Evolutionary conservation across 1,140 invertebrate species (phyloP).

Genomic region (Olivierus martensii): DNA sequence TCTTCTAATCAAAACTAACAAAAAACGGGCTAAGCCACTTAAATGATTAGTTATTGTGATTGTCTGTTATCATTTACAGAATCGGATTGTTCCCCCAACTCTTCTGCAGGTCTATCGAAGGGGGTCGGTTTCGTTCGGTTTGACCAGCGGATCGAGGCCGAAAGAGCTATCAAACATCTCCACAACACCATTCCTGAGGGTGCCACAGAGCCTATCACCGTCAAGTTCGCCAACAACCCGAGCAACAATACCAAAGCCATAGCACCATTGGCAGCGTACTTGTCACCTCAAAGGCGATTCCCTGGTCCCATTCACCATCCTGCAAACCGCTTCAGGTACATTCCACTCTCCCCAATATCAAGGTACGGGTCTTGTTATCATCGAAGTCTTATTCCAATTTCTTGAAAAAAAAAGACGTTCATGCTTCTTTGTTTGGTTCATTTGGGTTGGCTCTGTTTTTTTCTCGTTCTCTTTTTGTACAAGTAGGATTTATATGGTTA

Average conservation of each 20-base stretch:
- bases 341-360: slow-evolving; percentile 48
- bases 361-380: slow-evolving; percentile 30
- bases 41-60: no score
- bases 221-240: slow-evolving; percentile 99
- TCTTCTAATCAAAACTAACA: no score
- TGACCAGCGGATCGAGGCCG: slow-evolving; percentile 93
- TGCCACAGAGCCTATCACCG: slow-evolving; percentile 91
- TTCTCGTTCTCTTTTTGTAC: no score
- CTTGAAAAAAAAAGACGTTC: no score
- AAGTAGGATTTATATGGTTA: no score
- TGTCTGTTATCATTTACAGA: no score
- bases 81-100: background rate
- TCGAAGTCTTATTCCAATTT: no score
- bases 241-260: slow-evolving; percentile 80
- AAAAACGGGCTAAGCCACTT: no score
- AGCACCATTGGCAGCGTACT: slow-evolving; percentile 80
- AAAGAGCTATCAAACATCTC: slow-evolving; percentile 91
- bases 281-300: slow-evolving; percentile 52
- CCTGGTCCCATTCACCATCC: slow-evolving; percentile 87
- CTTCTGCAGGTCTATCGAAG: slow-evolving; percentile 76
- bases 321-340: slow-evolving; percentile 79
- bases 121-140: slow-evolving; percentile 99
- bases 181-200: slow-evolving; percentile 94
- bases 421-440: no score
- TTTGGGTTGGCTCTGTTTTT: no score